Percentiles rank a stretch among this genome's conserved stretches.
phyloP scores from a whole-genome alignment of 2,888 invertebrate species.

The Eupithecia dodoneata region DNA sequence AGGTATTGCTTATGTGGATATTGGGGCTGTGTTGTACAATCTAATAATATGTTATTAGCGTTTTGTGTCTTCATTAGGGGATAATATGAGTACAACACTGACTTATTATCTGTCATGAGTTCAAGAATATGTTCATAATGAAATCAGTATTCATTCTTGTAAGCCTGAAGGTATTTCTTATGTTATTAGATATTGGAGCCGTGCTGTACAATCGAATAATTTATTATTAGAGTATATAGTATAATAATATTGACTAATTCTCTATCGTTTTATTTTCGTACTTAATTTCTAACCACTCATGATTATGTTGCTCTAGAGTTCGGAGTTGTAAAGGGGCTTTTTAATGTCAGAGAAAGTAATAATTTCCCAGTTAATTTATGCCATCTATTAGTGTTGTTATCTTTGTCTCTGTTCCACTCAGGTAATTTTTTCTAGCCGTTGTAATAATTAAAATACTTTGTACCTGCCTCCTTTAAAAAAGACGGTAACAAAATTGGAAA shows the following conservation, averaged over 20 bases:
- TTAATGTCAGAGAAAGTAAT: not conserved
- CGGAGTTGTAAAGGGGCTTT: not conserved
- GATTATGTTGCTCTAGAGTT: not conserved
- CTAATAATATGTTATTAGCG: not conserved
- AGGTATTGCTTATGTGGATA: not conserved
- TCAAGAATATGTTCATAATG: slow-evolving; percentile 11
- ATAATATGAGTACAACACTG: not conserved
- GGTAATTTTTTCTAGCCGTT: not conserved
- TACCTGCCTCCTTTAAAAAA: slow-evolving; percentile 28
- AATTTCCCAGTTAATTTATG: not conserved
- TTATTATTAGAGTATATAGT: not conserved
- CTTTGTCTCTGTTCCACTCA: not conserved
- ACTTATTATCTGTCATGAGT: not conserved
- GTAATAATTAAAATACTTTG: slow-evolving; percentile 33
- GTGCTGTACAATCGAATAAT: not conserved
- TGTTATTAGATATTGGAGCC: not conserved
- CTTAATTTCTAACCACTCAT: not conserved
- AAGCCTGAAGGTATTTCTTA: not conserved
- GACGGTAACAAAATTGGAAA: slow-evolving; percentile 40
- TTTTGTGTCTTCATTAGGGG: not conserved
- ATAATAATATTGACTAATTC: not conserved
- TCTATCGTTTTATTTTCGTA: not conserved
- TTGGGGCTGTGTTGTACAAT: slow-evolving; percentile 2
- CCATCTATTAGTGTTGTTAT: not conserved
- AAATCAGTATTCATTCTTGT: not conserved